phyloP scores from a whole-genome alignment of 2,888 invertebrate species.

The Drosophila koepferae region DNA sequence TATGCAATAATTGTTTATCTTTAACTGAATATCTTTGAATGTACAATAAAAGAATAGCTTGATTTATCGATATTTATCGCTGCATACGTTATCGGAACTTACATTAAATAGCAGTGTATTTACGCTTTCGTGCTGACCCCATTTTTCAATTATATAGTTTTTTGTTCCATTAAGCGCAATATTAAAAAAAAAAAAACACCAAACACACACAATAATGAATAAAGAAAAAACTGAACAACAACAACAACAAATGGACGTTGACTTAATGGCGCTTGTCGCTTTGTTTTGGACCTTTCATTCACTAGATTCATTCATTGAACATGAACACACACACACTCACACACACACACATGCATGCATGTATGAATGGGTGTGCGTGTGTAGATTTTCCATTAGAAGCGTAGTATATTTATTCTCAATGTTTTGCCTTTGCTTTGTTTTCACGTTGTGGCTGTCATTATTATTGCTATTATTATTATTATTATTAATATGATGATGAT shows the following conservation, averaged over 20 bases:
- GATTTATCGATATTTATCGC: not conserved
- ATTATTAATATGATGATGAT: constrained; percentile 44
- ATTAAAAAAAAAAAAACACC: constrained; percentile 15
- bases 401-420: constrained; percentile 52
- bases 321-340: constrained; percentile 33
- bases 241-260: constrained; percentile 45
- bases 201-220: constrained; percentile 32
- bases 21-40: no score
- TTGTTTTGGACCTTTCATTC: constrained; percentile 64
- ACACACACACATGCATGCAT: not conserved
- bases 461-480: constrained; percentile 17
- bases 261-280: constrained; percentile 64
- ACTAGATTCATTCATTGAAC: constrained; percentile 70
- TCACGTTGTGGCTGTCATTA: constrained; percentile 24
- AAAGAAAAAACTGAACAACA: constrained; percentile 18
- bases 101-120: constrained; percentile 24
- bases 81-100: not conserved
- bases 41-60: no score
- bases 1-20: no score
- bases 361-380: constrained; percentile 3
- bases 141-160: constrained; percentile 47
- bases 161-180: constrained; percentile 44
- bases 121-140: constrained; percentile 10
- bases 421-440: constrained; percentile 43
- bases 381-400: constrained; percentile 62